A percentile compares a stretch with the other conserved stretches of the same genome.
These are phyloP conservation scores for Athalia circularis DNA, from an alignment of 2,888 invertebrate species.

Conservation along the genomic window DNA sequence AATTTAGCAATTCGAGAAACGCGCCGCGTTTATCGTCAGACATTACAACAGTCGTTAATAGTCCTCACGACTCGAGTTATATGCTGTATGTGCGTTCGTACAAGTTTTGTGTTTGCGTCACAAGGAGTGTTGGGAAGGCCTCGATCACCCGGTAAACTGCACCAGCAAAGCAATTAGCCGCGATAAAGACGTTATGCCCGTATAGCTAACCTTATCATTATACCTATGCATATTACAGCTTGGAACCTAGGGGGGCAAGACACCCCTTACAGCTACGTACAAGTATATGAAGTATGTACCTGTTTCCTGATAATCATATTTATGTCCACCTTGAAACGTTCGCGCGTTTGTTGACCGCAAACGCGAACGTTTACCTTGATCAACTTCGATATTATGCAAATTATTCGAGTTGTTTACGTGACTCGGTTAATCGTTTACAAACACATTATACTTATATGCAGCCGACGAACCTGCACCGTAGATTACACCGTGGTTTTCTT, in stretches of 20 bases:
- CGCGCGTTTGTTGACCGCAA: constrained; percentile 24
- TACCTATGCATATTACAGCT: no score
- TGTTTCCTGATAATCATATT: constrained; percentile 13
- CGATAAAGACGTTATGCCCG: constrained; percentile 6
- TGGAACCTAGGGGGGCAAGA: no score
- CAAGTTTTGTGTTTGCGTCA: constrained; percentile 1
- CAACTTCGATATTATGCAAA: constrained; percentile 39
- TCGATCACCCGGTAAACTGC: constrained; percentile 5
- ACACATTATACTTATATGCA: neutral
- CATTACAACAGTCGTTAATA: constrained; percentile 22
- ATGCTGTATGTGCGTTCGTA: no score
- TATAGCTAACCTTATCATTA: constrained; percentile 6
- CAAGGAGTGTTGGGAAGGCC: neutral
- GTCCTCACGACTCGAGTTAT: neutral
- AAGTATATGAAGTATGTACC: constrained; percentile 3
- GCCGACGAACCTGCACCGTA: neutral
- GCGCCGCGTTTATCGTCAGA: neutral
- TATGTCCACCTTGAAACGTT: constrained; percentile 18
- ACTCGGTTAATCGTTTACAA: constrained; percentile 16
- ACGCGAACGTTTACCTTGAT: constrained; percentile 6
- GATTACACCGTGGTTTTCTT: neutral
- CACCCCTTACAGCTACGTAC: neutral
- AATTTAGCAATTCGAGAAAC: constrained; percentile 5
- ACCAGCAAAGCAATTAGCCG: constrained; percentile 22
- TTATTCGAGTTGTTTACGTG: constrained; percentile 16